phyloP scores from a whole-genome alignment of 2,113 vertebrate species.

The Dermatemys mawii region DNA sequence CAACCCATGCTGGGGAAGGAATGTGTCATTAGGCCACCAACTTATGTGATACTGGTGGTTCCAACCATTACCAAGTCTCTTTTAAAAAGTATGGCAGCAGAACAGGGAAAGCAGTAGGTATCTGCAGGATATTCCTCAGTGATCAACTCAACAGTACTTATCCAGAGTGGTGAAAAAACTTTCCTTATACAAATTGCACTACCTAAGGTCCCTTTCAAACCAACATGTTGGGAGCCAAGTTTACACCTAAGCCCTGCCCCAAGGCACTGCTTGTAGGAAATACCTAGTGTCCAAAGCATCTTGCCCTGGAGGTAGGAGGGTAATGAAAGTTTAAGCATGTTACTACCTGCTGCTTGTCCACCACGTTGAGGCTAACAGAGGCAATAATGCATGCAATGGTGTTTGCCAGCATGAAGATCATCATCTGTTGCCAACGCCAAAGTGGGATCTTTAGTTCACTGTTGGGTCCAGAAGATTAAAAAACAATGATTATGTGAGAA shows the following conservation, averaged over 20 bases:
- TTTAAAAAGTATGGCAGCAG: neutral
- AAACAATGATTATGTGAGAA: neutral
- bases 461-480: neutral
- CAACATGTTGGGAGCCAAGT: neutral
- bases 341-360: constrained; percentile 82
- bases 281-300: neutral
- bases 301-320: neutral
- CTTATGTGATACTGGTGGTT: neutral
- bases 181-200: neutral
- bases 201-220: neutral
- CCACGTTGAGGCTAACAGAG: constrained; percentile 80
- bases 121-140: neutral
- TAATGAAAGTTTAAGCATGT: neutral
- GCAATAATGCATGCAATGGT: constrained; percentile 78
- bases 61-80: neutral
- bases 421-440: constrained; percentile 85
- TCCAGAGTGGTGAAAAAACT: neutral
- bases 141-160: neutral
- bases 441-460: constrained; percentile 84
- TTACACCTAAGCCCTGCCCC: neutral
- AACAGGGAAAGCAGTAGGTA: neutral
- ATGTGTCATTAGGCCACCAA: neutral
- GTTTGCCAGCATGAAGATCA: constrained; percentile 87
- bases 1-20: neutral
- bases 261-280: neutral